phyloP scores from a whole-genome alignment of 2,113 vertebrate genomes.

The Aegypius monachus region DNA sequence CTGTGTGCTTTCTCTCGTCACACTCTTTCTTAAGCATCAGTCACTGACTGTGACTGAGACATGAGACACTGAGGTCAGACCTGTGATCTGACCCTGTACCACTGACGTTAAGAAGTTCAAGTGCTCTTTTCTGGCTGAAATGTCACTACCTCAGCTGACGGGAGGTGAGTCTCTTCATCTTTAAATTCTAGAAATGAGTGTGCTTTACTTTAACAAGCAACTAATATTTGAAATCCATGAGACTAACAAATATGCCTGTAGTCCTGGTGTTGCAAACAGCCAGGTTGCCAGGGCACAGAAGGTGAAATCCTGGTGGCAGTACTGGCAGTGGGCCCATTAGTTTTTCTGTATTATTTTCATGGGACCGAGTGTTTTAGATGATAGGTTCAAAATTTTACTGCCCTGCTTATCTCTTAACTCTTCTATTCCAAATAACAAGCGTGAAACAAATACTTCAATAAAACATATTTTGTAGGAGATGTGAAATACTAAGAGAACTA shows the following conservation, averaged over 20 bases:
- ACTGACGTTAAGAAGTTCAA: neutral
- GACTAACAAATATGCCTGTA: neutral
- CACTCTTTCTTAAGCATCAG: neutral
- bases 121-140: neutral
- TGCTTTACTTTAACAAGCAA: neutral
- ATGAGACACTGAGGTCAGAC: neutral
- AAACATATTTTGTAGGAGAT: neutral
- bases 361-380: neutral
- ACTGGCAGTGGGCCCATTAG: neutral
- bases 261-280: neutral
- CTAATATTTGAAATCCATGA: neutral
- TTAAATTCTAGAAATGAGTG: neutral
- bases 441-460: neutral
- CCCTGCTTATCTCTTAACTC: neutral
- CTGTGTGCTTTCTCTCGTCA: neutral
- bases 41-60: neutral
- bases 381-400: neutral
- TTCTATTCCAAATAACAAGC: neutral
- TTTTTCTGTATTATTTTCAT: conserved; percentile 38
- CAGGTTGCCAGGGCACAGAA: neutral
- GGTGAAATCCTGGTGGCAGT: neutral
- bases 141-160: neutral
- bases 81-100: neutral
- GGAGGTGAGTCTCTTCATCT: neutral
- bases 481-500: neutral